Conservation (phyloP, 2,888 invertebrate species). For the Pterobdella sp. region DNA sequence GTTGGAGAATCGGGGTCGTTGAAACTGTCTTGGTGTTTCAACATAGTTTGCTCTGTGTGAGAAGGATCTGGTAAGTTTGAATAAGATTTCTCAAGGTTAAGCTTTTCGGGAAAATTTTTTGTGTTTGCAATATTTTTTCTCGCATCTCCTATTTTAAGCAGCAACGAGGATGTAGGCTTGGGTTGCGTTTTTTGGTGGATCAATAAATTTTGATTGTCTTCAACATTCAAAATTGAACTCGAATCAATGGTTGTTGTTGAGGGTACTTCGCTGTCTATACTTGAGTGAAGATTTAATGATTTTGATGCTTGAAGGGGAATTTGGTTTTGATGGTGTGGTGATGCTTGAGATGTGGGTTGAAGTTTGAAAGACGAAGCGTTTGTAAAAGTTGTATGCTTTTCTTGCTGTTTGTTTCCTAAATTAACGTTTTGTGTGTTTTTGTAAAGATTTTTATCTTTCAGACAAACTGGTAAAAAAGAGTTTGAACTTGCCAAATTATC, state of each 20-base stretch:
- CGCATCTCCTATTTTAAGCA: no score
- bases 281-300: neutral
- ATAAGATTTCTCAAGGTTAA: neutral
- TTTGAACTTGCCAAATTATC: no score
- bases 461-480: no score
- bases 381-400: no score
- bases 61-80: neutral
- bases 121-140: neutral
- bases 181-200: no score
- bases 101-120: neutral
- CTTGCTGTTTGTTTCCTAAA: no score
- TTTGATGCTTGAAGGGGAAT: no score
- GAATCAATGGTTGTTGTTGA: neutral
- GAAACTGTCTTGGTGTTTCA: conserved; percentile 30
- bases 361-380: no score
- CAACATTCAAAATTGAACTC: neutral
- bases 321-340: no score
- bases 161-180: no score
- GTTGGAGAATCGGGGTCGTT: conserved; percentile 31
- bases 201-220: neutral
- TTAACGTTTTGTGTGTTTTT: no score
- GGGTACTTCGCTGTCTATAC: neutral
- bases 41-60: neutral
- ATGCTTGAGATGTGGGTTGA: neutral
- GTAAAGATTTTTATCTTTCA: no score